Percentiles rank a stretch among this genome's conserved stretches.
Conservation (phyloP, 2,113 vertebrate species). For the Paratilapia polleni region DNA sequence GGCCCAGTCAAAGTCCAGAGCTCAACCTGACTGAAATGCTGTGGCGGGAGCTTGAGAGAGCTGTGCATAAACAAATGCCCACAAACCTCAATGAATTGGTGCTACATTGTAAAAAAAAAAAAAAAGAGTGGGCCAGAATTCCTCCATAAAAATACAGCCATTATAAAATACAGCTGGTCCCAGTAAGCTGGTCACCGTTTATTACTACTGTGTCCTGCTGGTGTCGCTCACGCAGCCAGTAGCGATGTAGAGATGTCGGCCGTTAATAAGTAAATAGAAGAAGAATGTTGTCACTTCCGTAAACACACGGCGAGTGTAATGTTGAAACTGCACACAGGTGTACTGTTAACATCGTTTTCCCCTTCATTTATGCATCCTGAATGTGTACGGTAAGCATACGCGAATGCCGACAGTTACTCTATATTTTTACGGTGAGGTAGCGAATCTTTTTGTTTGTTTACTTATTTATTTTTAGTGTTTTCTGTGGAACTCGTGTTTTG, state of each 20-base stretch:
- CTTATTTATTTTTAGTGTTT: background rate
- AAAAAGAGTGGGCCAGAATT: too few relatives aligned
- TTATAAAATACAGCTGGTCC: background rate
- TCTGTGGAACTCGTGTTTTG: background rate
- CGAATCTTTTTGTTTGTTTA: background rate
- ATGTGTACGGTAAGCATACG: constrained; percentile 27
- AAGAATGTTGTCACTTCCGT: constrained; percentile 51
- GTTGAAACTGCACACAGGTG: background rate
- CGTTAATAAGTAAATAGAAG: background rate
- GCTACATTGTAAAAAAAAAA: background rate
- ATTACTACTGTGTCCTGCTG: background rate
- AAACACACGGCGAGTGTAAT: constrained; percentile 33
- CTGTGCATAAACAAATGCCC: too few relatives aligned
- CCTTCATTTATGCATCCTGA: background rate
- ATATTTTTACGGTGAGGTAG: background rate
- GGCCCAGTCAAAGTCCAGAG: too few relatives aligned
- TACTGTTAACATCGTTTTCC: background rate
- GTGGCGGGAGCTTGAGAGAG: too few relatives aligned
- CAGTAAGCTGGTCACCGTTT: background rate
- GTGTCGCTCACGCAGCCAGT: constrained; percentile 13
- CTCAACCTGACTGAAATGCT: too few relatives aligned
- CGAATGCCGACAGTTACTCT: background rate
- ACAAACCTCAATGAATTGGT: background rate
- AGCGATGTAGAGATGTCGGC: background rate
- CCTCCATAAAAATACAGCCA: background rate